Evolutionary conservation across 2,113 vertebrate genomes (phyloP), one percentile per base, ranked within the genome.

Genomic region (Geococcyx californianus): DNA sequence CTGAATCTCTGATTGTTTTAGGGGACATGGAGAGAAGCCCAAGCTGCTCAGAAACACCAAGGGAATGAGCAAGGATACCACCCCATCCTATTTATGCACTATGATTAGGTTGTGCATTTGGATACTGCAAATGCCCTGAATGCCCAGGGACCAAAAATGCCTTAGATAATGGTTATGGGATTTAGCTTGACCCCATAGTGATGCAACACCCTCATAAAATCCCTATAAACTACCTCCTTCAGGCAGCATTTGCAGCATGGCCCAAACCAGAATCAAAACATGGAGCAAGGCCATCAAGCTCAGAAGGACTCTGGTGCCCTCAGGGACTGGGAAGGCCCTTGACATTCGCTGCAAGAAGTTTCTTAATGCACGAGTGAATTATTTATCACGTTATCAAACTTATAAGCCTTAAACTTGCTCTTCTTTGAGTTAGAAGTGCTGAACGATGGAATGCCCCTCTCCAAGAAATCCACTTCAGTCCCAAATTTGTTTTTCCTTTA

Each of bases 1-100:
- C 28, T 67, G 13, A 94, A 29, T 11, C 3, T 45, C 36, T 66
- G 31, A 31, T 7, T 34, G 10, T 12, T 15, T 63, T 45, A 42
- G 6, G 2, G 18, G 18, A 10, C 31, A 70, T 1, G 7, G 17
- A 62, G n/a, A 69, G 0, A 8, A 68, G 18, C 24, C 49, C 45
- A 49, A 38, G 11, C 18, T 73, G 20, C n/a, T 54, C 19, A 74
- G 34, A 49, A 91, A 69, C 19, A 66, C 14, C 33, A 47, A 49
- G 7, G 21, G 28, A 74, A 2, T 3, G 5, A 90, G 44, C 34
- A 47, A 36, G 21, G 21, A 86, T 9, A 23, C 5, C 23, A 44
- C 4, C 2, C 36, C 28, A 74, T 15, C 31, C 19, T 28, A 13
- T 31, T 52, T 25, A 69, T 24, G 16, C 58, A 26, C 40, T 26